These are phyloP conservation scores for Mercenaria mercenaria DNA, from an alignment of 1,140 invertebrate genomes.

Conservation along the genomic window DNA sequence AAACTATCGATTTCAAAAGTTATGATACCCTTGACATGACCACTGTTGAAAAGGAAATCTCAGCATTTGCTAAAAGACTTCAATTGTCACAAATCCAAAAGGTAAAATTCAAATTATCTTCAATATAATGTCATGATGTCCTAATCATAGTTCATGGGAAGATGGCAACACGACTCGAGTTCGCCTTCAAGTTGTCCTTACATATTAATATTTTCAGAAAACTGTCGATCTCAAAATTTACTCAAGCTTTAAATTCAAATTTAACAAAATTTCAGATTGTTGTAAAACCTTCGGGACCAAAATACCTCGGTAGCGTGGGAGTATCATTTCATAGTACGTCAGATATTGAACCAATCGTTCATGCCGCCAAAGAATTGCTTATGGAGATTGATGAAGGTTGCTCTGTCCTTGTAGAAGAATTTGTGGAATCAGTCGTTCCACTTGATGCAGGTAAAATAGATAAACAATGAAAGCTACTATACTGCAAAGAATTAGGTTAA, in stretches of 20 bases:
- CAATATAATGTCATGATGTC: no score
- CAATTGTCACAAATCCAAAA: background rate
- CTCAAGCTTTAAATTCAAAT: no score
- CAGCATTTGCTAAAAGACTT: background rate
- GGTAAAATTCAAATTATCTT: background rate
- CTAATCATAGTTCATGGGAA: no score
- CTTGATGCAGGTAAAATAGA: background rate
- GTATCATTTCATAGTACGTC: conserved; percentile 68
- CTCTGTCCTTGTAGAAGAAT: conserved; percentile 72
- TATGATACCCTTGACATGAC: background rate
- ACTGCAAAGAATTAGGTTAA: background rate
- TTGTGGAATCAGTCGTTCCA: conserved; percentile 32
- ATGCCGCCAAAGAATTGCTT: conserved; percentile 63
- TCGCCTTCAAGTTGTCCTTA: no score
- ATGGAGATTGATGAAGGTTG: conserved; percentile 59
- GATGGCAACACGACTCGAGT: no score
- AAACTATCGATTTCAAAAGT: background rate
- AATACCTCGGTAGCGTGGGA: conserved; percentile 70
- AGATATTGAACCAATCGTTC: conserved; percentile 45
- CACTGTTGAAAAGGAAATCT: background rate
- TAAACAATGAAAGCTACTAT: no score
- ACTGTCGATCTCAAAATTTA: no score
- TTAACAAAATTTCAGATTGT: conserved; percentile 75
- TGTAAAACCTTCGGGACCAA: conserved; percentile 76
- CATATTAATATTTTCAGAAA: no score